Base-by-base conservation (phyloP, 2,797 vertebrate genomes). In the Dallia pectoralis region DNA sequence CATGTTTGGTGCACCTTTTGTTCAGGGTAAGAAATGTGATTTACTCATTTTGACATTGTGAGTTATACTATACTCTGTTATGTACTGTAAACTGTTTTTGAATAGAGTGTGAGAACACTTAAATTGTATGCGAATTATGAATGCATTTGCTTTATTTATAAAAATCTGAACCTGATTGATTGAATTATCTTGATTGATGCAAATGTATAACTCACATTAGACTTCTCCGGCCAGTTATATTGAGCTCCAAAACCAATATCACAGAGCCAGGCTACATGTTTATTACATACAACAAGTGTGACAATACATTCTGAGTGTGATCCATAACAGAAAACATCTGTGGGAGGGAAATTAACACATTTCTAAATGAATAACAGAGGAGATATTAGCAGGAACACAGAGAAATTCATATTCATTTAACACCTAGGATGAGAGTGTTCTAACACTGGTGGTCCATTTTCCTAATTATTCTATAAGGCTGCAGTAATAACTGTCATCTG, bases 81-180 rank as follows among this genome's bases (percentile, higher is more conserved):
- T 5, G 18, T 48, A 70, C 30, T 18, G n/a, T 67, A 40, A 69
- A 73, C 49, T 56, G 33, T 73, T 73, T 73, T 40, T 6, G 1
- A 22, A 73, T n/a, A n/a, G 48, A 56, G 69, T 36, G n/a, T 59
- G 51, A 56, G 12, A 70, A 70, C 51, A 66, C 29, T 49, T 36
- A 22, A 22, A 56, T 22, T 56, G 51, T 56, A 62, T 29, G 56
- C 56, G 27, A 25, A 62, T 62, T 27, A 30, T 74, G 19, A 47
- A 32, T 22, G 32, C 67, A 61, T 69, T 76, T 19, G 69, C 75
- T 77, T 48, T 86, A 87, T 87, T 88, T 86, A 86, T 88, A 86
- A 85, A 85, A 87, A 62, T 11, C 12, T 67, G 9, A 15, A 36
- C 74, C 70, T 67, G 0, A 79, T 70, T 73, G 47, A 8, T 79